A percentile compares a stretch with the other conserved stretches of the same genome.
These are phyloP conservation scores for Ectropis grisescens DNA, from an alignment of 1,140 invertebrate species.

Conservation along the genomic window DNA sequence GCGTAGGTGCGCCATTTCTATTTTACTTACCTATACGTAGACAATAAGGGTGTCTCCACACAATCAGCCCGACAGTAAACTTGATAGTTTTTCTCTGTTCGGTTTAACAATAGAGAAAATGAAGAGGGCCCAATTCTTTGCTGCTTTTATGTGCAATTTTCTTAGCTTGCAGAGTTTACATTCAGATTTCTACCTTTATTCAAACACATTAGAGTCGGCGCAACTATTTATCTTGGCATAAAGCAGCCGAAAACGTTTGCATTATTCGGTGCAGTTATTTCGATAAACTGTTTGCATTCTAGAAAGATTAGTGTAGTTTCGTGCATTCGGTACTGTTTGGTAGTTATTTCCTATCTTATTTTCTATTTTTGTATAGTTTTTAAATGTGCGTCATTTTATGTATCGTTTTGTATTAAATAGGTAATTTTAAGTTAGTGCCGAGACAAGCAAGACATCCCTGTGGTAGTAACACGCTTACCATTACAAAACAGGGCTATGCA, in stretches of 20 bases:
- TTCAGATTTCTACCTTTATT: conserved; percentile 35
- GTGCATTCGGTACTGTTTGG: too few relatives aligned
- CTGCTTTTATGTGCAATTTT: conserved; percentile 54
- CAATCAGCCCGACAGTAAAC: conserved; percentile 58
- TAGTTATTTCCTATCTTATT: too few relatives aligned
- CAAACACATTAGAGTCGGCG: conserved; percentile 48
- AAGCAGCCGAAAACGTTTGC: conserved; percentile 22
- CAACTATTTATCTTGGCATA: conserved; percentile 56
- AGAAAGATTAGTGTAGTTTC: conserved; percentile 11
- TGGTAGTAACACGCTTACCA: too few relatives aligned
- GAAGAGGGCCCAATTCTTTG: conserved; percentile 64
- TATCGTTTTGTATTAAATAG: too few relatives aligned
- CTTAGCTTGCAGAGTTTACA: conserved; percentile 58
- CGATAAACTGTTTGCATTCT: conserved; percentile 40
- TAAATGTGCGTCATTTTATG: too few relatives aligned
- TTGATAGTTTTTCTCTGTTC: conserved; percentile 65
- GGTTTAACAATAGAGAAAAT: conserved; percentile 67
- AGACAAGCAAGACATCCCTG: too few relatives aligned
- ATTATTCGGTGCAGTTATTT: conserved; percentile 35
- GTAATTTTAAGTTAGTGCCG: too few relatives aligned
- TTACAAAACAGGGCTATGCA: too few relatives aligned
- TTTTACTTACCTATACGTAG: conserved; percentile 61
- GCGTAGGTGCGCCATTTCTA: conserved; percentile 49
- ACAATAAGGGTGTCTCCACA: conserved; percentile 64
- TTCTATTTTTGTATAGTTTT: too few relatives aligned